phyloP scores from a whole-genome alignment of 2,113 vertebrate species.

The Scytalopus superciliaris region DNA sequence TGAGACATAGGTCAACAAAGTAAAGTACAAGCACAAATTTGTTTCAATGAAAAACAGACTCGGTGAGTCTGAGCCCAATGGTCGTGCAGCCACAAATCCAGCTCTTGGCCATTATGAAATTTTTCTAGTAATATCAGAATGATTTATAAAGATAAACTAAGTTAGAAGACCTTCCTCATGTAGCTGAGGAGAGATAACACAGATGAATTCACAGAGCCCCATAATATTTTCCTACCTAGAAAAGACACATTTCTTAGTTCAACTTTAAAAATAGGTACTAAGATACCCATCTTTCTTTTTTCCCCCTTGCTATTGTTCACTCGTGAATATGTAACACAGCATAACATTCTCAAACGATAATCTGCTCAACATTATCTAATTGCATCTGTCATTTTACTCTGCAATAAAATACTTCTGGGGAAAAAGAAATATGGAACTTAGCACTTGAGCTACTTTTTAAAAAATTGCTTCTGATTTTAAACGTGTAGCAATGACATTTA shows the following conservation, averaged over 20 bases:
- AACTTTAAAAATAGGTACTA: conserved; percentile 36
- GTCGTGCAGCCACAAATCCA: not conserved
- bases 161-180: not conserved
- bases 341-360: conserved; percentile 52
- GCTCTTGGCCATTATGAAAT: not conserved
- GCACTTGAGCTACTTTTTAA: conserved; percentile 38
- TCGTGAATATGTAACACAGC: conserved; percentile 47
- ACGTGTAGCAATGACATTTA: conserved; percentile 53
- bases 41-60: not conserved
- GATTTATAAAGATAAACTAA: not conserved
- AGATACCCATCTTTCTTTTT: not conserved
- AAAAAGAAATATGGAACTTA: conserved; percentile 45
- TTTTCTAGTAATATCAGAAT: not conserved
- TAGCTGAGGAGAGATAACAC: not conserved
- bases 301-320: conserved; percentile 33
- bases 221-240: conserved; percentile 30
- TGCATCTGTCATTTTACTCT: conserved; percentile 62
- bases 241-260: conserved; percentile 23
- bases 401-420: conserved; percentile 57
- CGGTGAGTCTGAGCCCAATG: not conserved
- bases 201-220: not conserved
- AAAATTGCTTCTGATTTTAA: conserved; percentile 64
- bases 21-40: not conserved
- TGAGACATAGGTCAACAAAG: not conserved
- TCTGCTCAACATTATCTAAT: conserved; percentile 64